A percentile compares a stretch with the other conserved stretches of the same genome.
phyloP scores from a whole-genome alignment of 2,888 invertebrate species.

The Physocephala rufipes region DNA sequence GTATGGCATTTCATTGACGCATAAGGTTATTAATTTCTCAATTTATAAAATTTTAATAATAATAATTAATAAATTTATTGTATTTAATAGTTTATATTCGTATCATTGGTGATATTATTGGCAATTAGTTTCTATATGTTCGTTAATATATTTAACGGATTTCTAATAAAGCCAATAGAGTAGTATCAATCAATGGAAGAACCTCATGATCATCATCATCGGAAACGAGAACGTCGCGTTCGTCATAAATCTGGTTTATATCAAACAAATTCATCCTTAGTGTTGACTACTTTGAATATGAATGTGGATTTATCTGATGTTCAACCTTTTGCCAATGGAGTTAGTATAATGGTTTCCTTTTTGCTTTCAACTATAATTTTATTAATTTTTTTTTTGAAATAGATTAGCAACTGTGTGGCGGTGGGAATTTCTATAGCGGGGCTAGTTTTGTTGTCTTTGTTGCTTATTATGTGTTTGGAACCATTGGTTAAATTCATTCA shows the following conservation, averaged over 20 bases:
- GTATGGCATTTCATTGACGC: neutral
- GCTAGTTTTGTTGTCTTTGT: neutral
- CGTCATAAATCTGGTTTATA: no score
- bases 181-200: no score
- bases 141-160: slow-evolving; percentile 6
- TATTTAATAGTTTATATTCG: slow-evolving; percentile 6
- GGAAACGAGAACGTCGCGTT: no score
- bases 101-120: slow-evolving; percentile 1
- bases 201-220: no score
- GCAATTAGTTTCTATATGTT: slow-evolving; percentile 13
- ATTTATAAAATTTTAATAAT: no score
- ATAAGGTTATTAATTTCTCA: slow-evolving; percentile 17
- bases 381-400: neutral
- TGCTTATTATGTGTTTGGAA: slow-evolving; percentile 9
- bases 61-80: no score
- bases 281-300: neutral
- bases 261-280: no score
- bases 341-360: neutral
- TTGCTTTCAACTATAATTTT: neutral
- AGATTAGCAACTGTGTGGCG: slow-evolving; percentile 4
- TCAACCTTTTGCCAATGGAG: neutral
- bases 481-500: neutral
- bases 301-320: neutral
- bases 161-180: neutral
- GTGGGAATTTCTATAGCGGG: neutral